Base-by-base conservation (phyloP, 2,888 invertebrate genomes). In the Oxycera nigricornis region DNA sequence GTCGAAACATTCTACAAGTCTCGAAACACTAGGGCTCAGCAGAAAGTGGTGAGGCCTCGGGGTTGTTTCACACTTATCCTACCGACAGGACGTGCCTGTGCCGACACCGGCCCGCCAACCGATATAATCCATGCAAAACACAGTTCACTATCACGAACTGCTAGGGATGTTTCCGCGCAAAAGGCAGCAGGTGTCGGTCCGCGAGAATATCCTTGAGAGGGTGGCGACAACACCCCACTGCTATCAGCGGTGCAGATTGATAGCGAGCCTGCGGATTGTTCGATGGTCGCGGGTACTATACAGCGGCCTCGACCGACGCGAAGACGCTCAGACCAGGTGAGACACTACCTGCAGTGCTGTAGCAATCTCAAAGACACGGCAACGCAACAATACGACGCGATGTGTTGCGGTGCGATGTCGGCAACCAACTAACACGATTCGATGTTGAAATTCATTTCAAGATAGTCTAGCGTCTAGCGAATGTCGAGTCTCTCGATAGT, bases 401-500 rank as follows among this genome's bases (percentile, higher is more conserved):
- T 50, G 62, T 62, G 72, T 72, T 59, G 28, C 68, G 68, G 57
- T 50, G 50, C 68, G 35, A 17, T 74, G 74, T 74, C 74, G 74
- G 46, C 74, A 50, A 72, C 11, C 72, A 74, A 74, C 74, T 74
- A 65, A 74, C 67, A 68, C 26, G 59, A 41, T 65, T 65, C 65
- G 22, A 70, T 70, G 55, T 70, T 55, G 70, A 55, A 52, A 70
- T 70, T 70, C 55, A 70, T 55, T 52, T 55, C 30, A 52, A 55
- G 55, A 55, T 55, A 55, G 55, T 55, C 55, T 65, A n/a, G n/a
- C n/a, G 41, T 65, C 65, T 65, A 30, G 39, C n/a, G n/a, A n/a
- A n/a, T 65, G 24, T 31, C 28, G 41, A 24, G 65, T 41, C 65
- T 65, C 65, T 65, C 6, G 24, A 39, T 39, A 41, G 65, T 65